phyloP scores from a whole-genome alignment of 2,113 vertebrate genomes.

The Taurulus bubalis region DNA sequence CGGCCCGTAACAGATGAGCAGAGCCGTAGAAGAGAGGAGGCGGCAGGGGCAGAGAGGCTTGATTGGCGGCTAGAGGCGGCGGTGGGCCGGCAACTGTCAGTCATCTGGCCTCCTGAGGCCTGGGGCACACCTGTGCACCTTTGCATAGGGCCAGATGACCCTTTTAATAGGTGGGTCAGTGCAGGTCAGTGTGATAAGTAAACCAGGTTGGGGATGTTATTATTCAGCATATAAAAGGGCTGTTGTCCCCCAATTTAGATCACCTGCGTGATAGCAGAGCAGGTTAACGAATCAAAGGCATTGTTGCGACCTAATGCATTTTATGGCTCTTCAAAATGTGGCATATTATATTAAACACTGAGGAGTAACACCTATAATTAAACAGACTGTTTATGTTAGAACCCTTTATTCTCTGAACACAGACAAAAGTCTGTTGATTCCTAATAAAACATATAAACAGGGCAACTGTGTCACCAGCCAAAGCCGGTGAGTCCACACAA shows the following conservation, averaged over 20 bases:
- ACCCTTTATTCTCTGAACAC: conserved; percentile 20
- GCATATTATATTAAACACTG: conserved; percentile 3
- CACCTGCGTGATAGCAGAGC: conserved; percentile 57
- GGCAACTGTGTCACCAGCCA: neutral
- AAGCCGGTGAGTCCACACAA: neutral
- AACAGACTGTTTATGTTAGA: conserved; percentile 16
- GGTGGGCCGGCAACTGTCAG: conserved; percentile 66
- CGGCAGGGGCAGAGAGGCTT: conserved; percentile 26
- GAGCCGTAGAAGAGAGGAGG: conserved; percentile 54
- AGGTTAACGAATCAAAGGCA: conserved; percentile 57
- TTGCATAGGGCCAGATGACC: conserved; percentile 26
- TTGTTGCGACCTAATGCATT: conserved; percentile 43
- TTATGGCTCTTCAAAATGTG: conserved; percentile 43
- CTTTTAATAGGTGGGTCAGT: conserved; percentile 50
- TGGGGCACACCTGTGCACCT: conserved; percentile 73
- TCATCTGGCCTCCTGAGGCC: conserved; percentile 63
- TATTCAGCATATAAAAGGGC: conserved; percentile 65
- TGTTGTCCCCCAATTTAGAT: conserved; percentile 35
- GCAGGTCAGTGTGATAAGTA: conserved; percentile 48
- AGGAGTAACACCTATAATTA: conserved; percentile 43
- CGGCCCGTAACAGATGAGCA: conserved; percentile 68
- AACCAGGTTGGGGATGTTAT: conserved; percentile 60
- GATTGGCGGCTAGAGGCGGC: conserved; percentile 61
- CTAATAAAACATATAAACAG: neutral
- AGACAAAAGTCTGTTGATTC: conserved; percentile 6